Evolutionary conservation across 2,797 vertebrate species (phyloP), one percentile per base, ranked within the genome.

Genomic region (Halcyon leucocephala): DNA sequence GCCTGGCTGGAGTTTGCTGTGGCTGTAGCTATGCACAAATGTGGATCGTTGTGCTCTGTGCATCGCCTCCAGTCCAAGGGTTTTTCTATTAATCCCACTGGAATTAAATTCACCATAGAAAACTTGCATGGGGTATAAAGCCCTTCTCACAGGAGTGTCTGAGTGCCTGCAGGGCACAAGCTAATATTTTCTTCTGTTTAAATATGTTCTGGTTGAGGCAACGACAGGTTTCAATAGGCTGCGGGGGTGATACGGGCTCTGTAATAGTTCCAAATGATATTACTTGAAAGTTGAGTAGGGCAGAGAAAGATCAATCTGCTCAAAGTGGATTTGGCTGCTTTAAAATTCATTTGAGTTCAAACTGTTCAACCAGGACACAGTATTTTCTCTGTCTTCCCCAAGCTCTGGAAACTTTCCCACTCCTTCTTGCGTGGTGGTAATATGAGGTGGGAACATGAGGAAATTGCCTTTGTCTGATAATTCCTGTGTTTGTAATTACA

Each of bases 161-260:
- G 62, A 24, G 26, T 17, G 18, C 61, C 79, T 67, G 33, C 60
- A 60, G 60, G 84, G 48, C 39, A 41, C 22, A 25, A 67, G 22
- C 11, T 80, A 82, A 48, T 85, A 37, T 95, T 95, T 95, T 37
- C 15, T 91, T 76, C 0, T 0, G 8, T 89, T 93, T 84, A 86
- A 94, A 66, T 73, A 16, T 44, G 60, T 89, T 89, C 78, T 82
- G 19, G 21, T 55, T 62, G 64, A 89, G 74, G 37, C 9, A 67
- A 54, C 0, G 0, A 37, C 22, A 52, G 17, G 48, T 81, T 95
- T 74, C 31, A 60, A 52, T 44, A 55, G 35, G 69, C 39, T 85
- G 57, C 0, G 2, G 37, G 44, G 46, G 17, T 54, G 62, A 51
- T 9, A 31, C 0, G 1, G 51, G 28, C 48, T 60, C 42, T 82